phyloP scores from a whole-genome alignment of 1,140 invertebrate genomes.

The Ladona fulva region DNA sequence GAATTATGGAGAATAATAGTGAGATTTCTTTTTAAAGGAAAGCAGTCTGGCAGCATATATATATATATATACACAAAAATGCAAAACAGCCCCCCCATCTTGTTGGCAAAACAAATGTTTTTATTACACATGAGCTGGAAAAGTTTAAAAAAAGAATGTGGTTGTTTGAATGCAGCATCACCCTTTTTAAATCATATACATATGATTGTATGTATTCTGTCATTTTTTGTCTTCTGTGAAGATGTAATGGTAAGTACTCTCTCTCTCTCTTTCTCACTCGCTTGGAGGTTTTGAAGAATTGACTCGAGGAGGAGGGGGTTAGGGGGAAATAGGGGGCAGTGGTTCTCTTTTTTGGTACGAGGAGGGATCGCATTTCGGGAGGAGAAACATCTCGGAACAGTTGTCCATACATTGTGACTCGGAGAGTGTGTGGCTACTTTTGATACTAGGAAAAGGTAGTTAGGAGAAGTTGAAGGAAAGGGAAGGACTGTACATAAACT shows the following conservation, averaged over 20 bases:
- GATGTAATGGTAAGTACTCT: not conserved
- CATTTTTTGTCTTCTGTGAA: conserved; percentile 7
- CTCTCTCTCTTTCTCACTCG: not conserved
- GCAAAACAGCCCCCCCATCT: no score
- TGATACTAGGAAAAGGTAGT: not conserved
- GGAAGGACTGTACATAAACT: no score
- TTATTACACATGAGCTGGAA: not conserved
- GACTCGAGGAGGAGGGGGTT: not conserved
- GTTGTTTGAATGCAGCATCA: not conserved
- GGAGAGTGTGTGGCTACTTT: not conserved
- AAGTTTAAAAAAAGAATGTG: not conserved
- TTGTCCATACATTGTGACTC: not conserved
- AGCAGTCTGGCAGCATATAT: not conserved
- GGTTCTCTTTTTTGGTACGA: not conserved
- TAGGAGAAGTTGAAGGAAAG: not conserved
- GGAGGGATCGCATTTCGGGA: not conserved
- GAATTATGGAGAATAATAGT: not conserved
- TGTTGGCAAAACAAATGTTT: not conserved
- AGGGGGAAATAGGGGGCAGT: not conserved
- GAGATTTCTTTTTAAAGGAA: not conserved
- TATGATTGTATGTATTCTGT: not conserved
- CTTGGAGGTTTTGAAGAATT: not conserved
- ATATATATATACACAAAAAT: no score
- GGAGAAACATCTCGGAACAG: not conserved
- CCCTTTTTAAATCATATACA: not conserved